A percentile compares a stretch with the other conserved stretches of the same genome.
phyloP scores from a whole-genome alignment of 1,140 invertebrate genomes.

The Panagrolaimus sp. region DNA sequence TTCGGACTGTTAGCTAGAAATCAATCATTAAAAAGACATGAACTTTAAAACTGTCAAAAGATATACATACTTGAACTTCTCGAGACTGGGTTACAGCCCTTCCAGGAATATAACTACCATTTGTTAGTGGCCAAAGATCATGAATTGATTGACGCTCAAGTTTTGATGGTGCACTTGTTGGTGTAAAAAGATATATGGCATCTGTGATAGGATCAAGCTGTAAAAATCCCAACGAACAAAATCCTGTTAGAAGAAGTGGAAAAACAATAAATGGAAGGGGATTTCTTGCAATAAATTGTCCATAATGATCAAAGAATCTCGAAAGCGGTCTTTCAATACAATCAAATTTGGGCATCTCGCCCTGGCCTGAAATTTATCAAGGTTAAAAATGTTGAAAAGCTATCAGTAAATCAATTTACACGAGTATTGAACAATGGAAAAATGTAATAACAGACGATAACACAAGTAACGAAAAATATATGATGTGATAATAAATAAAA shows the following conservation, averaged over 20 bases:
- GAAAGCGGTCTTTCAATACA: slow-evolving; percentile 52
- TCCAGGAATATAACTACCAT: slow-evolving; percentile 55
- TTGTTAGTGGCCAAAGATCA: slow-evolving; percentile 53
- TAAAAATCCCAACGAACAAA: slow-evolving; percentile 38
- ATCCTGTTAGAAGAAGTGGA: slow-evolving; percentile 50
- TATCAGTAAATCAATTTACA: too few relatives aligned
- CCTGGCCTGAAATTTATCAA: neutral
- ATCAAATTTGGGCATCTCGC: slow-evolving; percentile 44
- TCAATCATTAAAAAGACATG: neutral
- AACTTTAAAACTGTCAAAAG: neutral
- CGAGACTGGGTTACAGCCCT: slow-evolving; percentile 56
- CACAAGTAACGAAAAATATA: too few relatives aligned
- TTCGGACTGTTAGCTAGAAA: slow-evolving; percentile 49
- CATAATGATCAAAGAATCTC: slow-evolving; percentile 51
- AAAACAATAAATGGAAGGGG: slow-evolving; percentile 53
- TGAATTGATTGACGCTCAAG: slow-evolving; percentile 52
- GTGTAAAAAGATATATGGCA: slow-evolving; percentile 48
- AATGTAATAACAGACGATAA: too few relatives aligned
- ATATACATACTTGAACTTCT: slow-evolving; percentile 48
- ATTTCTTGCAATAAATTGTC: slow-evolving; percentile 43
- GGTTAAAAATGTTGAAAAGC: too few relatives aligned
- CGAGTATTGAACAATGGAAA: too few relatives aligned
- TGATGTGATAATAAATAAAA: too few relatives aligned
- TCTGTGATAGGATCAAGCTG: slow-evolving; percentile 52
- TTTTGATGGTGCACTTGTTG: slow-evolving; percentile 30